Evolutionary conservation across 2,797 vertebrate genomes (phyloP), one percentile per base, ranked within the genome.

Genomic region (Gallirallus australis): DNA sequence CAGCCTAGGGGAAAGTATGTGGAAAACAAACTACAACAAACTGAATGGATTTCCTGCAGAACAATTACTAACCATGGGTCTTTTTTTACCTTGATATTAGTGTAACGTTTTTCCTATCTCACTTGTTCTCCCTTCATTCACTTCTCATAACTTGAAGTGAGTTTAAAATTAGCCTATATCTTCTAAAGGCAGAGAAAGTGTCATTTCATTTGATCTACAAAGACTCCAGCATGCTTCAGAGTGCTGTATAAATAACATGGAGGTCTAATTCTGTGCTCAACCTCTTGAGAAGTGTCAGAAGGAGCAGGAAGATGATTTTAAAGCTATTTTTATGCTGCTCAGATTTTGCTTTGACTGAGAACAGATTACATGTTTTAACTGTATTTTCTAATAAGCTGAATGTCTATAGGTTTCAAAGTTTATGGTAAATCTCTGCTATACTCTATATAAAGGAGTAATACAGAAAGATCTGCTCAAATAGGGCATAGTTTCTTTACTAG

Each of bases 251-350:
- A 92, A 95, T 86, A 96, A 94, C 59, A 33, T 7, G 15, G 77
- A 88, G 72, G 65, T 82, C 77, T 97, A 92, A 93, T 82, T 96
- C 63, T 86, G 66, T 66, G 52, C 59, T 91, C 50, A 92, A n/a
- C 56, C 52, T 93, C 35, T 68, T 57, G 14, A 91, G 88, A 94
- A 31, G 61, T 90, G 69, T 90, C 88, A 91, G 47, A 84, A 86
- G 52, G 59, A 94, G 77, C n/a, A 89, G 35, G 82, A 92, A 86
- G 50, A 95, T 35, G 1, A 78, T 69, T 89, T 93, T 37, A 39
- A 94, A 93, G 60, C 66, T 94, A 90, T 95, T 95, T 95, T 94
- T 95, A 66, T 63, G 45, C 30, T 73, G 42, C 73, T 86, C 64
- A 69, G 47, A 60, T 82, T 88, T 92, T 86, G 16, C 59, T 94